These are phyloP conservation scores for Drosophila kepulauana DNA, from an alignment of 1,140 invertebrate genomes.

Conservation along the genomic window DNA sequence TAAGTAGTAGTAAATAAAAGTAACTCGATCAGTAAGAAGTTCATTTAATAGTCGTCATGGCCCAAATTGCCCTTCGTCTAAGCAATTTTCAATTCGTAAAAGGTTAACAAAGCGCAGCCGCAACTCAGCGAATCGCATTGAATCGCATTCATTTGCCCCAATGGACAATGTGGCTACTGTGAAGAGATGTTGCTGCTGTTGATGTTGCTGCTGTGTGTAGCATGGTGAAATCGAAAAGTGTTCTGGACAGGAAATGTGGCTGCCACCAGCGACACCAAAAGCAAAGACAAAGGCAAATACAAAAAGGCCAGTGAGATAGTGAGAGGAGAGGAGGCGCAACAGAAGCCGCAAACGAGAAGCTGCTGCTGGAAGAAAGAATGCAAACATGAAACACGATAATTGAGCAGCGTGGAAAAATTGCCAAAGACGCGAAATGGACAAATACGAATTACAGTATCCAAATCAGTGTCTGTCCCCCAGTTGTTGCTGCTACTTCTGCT, in stretches of 20 bases:
- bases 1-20: no score
- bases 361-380: constrained; percentile 54
- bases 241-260: constrained; percentile 76
- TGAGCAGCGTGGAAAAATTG: constrained; percentile 83
- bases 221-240: constrained; percentile 68
- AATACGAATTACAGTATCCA: constrained; percentile 83
- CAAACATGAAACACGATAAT: constrained; percentile 83
- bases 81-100: constrained; percentile 59
- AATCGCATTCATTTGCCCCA: constrained; percentile 13
- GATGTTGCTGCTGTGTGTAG: constrained; percentile 25
- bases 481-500: neutral
- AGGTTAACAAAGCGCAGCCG: constrained; percentile 50
- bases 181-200: constrained; percentile 17
- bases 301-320: neutral
- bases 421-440: constrained; percentile 83
- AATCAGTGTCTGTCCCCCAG: constrained; percentile 72
- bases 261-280: constrained; percentile 25
- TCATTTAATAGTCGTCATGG: constrained; percentile 18
- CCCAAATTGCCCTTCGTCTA: constrained; percentile 39
- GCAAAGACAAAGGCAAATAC: constrained; percentile 7
- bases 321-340: neutral
- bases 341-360: constrained; percentile 38
- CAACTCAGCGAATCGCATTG: neutral
- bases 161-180: constrained; percentile 52
- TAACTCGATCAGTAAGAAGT: constrained; percentile 8